Base-by-base conservation (phyloP, 2,113 vertebrate species). In the Hemiprocne comata region DNA sequence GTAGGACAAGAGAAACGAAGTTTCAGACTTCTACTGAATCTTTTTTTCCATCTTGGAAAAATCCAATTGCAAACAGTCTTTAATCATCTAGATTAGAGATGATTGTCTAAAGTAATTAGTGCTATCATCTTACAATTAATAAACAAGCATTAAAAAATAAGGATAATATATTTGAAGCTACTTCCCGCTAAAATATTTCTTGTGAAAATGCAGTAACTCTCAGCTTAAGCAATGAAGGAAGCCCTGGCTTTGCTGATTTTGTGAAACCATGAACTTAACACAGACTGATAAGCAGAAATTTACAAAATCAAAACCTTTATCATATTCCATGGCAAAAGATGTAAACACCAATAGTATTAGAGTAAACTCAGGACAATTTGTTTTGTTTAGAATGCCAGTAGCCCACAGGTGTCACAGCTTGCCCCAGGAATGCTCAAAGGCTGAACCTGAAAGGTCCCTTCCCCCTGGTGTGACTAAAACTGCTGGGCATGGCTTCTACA, bases 371-470 rank as follows among this genome's bases (percentile, higher is more conserved):
- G 46, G 25, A 55, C 4, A 24, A 36, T 67, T n/a, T 62, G 34
- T 36, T 73, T 44, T 11, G 11, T 36, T 79, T 21, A 84, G 72
- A 72, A 77, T 2, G 9, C 38, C n/a, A 72, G 44, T 3, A 53
- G n/a, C 53, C 29, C 42, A 42, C 9, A 38, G n/a, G 24, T 21
- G 23, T 28, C 36, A 26, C 17, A 20, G 55, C 9, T 51, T 20
- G 19, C 44, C 57, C 18, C 33, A 26, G 44, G 42, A 71, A 34
- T 11, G 57, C 36, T 53, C 57, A 50, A 58, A 71, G 33, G 65
- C 26, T 6, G 11, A 69, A 31, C 0, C 0, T 17, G 7, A 28
- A 69, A 72, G 48, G 5, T 55, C 25, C 8, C 11, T 51, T 78
- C 16, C 11, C 19, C 28, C 14, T 70, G 64, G 20, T 16, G 29